Conservation (phyloP, 37 sponge, comb jelly and placozoan species). For the Oopsacas minuta region DNA sequence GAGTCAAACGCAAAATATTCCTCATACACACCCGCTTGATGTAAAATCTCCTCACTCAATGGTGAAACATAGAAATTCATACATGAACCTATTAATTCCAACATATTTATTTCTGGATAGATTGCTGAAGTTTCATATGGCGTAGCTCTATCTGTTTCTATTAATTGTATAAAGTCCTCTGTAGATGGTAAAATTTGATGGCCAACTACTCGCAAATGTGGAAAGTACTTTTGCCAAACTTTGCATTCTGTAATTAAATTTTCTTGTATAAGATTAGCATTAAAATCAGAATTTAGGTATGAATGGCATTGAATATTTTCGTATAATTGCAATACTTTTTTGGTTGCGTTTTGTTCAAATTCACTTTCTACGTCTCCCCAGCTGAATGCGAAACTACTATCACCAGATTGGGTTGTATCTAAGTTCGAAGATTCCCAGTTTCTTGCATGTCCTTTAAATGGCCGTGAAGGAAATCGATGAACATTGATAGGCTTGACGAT, state of each 20-base stretch:
- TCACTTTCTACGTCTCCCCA: neutral
- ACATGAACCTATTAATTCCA: neutral
- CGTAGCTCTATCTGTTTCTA: neutral
- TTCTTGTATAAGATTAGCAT: neutral
- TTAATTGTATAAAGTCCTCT: neutral
- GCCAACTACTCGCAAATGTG: neutral
- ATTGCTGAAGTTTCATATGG: neutral
- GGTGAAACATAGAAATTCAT: neutral
- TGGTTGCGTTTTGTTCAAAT: neutral
- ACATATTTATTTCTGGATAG: neutral
- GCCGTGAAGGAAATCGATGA: neutral
- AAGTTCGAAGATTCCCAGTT: neutral
- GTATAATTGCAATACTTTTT: neutral
- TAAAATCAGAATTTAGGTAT: neutral
- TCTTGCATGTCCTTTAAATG: neutral
- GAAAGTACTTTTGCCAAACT: neutral
- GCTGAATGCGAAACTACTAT: neutral
- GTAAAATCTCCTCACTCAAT: neutral
- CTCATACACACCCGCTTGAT: neutral
- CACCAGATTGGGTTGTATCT: neutral
- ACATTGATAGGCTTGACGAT: neutral
- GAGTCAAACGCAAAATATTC: constrained; percentile 11
- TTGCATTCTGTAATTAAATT: neutral
- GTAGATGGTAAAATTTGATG: neutral
- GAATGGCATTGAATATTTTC: neutral